Evolutionary conservation across 1,140 invertebrate genomes (phyloP).

Genomic region (Drosophila melanica): DNA sequence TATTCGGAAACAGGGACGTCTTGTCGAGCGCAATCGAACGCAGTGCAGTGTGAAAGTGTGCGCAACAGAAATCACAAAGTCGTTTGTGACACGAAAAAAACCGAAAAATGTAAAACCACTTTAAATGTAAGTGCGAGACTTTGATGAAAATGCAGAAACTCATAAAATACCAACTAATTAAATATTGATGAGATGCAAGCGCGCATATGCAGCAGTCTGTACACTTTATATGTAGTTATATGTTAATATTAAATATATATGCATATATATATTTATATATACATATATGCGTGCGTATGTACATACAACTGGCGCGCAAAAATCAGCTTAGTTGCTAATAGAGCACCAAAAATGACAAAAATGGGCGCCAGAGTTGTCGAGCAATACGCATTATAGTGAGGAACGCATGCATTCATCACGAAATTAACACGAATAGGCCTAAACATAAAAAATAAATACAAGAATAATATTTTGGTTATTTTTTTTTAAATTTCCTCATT

Average conservation of each 20-base stretch:
- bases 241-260: slow-evolving; percentile 40
- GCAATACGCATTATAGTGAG: slow-evolving; percentile 24
- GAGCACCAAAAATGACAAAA: slow-evolving; percentile 71
- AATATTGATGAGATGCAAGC: slow-evolving; percentile 5
- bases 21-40: slow-evolving; percentile 40
- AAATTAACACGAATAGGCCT: slow-evolving; percentile 8
- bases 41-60: slow-evolving; percentile 55
- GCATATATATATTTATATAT: background rate
- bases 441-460: background rate
- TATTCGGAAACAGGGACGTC: slow-evolving; percentile 41
- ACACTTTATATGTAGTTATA: slow-evolving; percentile 14
- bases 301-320: slow-evolving; percentile 66
- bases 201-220: slow-evolving; percentile 1
- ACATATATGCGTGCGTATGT: slow-evolving; percentile 21
- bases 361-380: slow-evolving; percentile 77
- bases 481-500: too few species aligned
- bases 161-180: background rate
- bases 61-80: slow-evolving; percentile 41
- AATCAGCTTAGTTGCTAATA: slow-evolving; percentile 48
- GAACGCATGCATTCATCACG: slow-evolving; percentile 17
- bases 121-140: slow-evolving; percentile 44
- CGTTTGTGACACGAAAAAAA: slow-evolving; percentile 31
- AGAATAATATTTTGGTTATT: too few species aligned
- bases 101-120: slow-evolving; percentile 42
- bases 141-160: background rate